These are phyloP conservation scores for Acrobasis consociella DNA, from an alignment of 2,888 invertebrate species.

Conservation along the genomic window DNA sequence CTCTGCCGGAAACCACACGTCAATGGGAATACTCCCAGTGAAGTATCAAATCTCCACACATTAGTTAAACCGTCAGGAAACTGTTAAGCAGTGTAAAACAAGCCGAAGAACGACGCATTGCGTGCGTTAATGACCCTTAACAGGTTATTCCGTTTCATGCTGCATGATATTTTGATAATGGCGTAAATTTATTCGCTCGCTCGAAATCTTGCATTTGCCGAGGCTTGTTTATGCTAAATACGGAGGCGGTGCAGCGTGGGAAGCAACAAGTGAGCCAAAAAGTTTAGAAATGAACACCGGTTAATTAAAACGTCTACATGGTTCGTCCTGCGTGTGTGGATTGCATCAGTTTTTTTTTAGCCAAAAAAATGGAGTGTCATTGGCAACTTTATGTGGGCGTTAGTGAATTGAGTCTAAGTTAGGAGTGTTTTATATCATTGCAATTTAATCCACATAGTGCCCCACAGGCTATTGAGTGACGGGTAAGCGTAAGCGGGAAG, in stretches of 20 bases:
- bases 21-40: no score
- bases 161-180: slow-evolving; percentile 80
- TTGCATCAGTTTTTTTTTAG: background rate
- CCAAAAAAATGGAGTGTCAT: background rate
- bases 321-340: slow-evolving; percentile 6
- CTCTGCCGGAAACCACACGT: no score
- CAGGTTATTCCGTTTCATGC: slow-evolving; percentile 52
- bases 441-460: no score
- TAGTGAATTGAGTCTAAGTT: background rate
- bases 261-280: slow-evolving; percentile 63
- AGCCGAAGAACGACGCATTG: slow-evolving; percentile 48
- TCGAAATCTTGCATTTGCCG: slow-evolving; percentile 75
- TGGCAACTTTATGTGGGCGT: background rate
- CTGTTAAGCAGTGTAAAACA: background rate
- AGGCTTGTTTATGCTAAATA: slow-evolving; percentile 80
- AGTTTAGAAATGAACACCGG: slow-evolving; percentile 16
- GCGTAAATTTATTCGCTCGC: slow-evolving; percentile 74
- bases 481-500: no score
- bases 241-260: slow-evolving; percentile 33
- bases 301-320: slow-evolving; percentile 20
- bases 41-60: no score
- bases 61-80: no score
- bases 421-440: no score
- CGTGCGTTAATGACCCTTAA: slow-evolving; percentile 76
- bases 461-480: no score